These are phyloP conservation scores for Drusus annulatus DNA, from an alignment of 1,140 invertebrate genomes.

Conservation along the genomic window DNA sequence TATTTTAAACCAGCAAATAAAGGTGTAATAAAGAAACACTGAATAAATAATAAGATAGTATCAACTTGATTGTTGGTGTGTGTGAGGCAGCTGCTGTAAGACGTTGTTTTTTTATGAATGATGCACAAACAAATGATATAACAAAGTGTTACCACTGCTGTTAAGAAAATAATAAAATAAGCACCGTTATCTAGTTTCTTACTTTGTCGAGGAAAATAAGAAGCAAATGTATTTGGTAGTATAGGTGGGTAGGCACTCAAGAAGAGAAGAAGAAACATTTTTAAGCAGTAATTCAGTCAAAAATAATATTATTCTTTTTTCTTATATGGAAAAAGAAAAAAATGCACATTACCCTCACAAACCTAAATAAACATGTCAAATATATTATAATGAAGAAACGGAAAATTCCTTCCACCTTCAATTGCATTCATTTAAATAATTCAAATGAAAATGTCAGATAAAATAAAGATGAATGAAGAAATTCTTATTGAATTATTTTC, in stretches of 20 bases:
- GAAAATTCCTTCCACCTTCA: too few species aligned
- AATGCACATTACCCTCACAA: background rate
- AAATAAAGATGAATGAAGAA: too few species aligned
- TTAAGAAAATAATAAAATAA: slow-evolving; percentile 21
- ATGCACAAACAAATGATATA: background rate
- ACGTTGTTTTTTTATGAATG: background rate
- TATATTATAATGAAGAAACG: background rate
- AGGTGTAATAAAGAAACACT: too few species aligned
- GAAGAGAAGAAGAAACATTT: slow-evolving; percentile 19
- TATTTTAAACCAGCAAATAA: too few species aligned
- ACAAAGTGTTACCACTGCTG: slow-evolving; percentile 7
- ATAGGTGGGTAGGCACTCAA: background rate
- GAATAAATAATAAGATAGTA: too few species aligned
- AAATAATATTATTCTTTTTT: too few species aligned
- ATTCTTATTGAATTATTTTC: too few species aligned
- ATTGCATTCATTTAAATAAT: too few species aligned
- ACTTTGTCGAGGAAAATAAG: slow-evolving; percentile 34
- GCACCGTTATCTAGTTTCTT: slow-evolving; percentile 12
- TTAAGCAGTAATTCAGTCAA: slow-evolving; percentile 18
- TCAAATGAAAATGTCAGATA: too few species aligned
- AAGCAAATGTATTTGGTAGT: slow-evolving; percentile 1
- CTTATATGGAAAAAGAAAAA: too few species aligned
- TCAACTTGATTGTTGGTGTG: background rate
- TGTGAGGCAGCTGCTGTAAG: slow-evolving; percentile 1
- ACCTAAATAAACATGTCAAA: slow-evolving; percentile 6